Conservation (phyloP, 35 echinoderm and acorn worm species). For the Apostichopus japonicus region DNA sequence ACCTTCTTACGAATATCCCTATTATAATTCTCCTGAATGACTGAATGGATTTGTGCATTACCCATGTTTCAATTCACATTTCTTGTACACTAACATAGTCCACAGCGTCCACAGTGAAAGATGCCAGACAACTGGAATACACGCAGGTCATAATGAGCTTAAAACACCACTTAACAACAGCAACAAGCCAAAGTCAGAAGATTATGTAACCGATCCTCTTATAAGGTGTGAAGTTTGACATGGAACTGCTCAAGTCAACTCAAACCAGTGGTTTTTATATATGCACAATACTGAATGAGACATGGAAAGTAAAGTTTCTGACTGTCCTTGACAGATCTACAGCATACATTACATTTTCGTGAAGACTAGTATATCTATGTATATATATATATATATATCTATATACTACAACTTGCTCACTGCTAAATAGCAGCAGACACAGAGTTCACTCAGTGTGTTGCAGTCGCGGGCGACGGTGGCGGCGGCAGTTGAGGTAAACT, state of each 20-base stretch:
- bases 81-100: constrained; percentile 27
- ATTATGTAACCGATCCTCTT: constrained; percentile 37
- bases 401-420: constrained; percentile 12
- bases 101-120: constrained; percentile 43
- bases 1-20: constrained; percentile 88
- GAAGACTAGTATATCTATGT: not conserved
- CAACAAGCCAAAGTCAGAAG: constrained; percentile 49
- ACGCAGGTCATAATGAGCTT: constrained; percentile 57
- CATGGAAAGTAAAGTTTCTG: not conserved
- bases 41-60: constrained; percentile 97
- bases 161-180: constrained; percentile 42
- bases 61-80: constrained; percentile 82
- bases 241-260: constrained; percentile 13
- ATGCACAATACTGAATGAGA: constrained; percentile 21
- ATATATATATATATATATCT: too few species aligned
- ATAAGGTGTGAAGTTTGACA: constrained; percentile 14
- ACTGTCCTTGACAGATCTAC: constrained; percentile 19
- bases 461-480: not conserved
- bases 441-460: constrained; percentile 7
- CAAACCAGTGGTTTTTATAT: not conserved
- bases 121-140: constrained; percentile 21
- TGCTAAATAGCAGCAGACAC: not conserved
- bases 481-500: not conserved
- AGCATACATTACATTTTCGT: constrained; percentile 50
- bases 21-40: constrained; percentile 99